These are phyloP conservation scores for Tursiops truncatus DNA, from an alignment of 2,113 vertebrate species.

Conservation along the genomic window DNA sequence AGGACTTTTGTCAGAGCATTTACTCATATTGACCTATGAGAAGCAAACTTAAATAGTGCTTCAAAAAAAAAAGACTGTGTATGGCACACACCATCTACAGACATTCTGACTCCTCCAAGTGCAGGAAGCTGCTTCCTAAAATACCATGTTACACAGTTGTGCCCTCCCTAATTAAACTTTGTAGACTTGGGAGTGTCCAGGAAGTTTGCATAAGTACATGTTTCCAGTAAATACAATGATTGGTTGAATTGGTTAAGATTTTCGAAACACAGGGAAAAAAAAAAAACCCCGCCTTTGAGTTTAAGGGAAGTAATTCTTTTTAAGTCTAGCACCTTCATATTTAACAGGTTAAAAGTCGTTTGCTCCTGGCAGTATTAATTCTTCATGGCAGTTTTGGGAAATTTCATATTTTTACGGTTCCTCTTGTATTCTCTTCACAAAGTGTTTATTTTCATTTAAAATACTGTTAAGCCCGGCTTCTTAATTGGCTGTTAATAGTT, in stretches of 20 bases:
- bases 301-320: background rate
- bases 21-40: background rate
- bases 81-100: conserved; percentile 41
- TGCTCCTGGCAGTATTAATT: conserved; percentile 5
- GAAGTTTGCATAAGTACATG: conserved; percentile 12
- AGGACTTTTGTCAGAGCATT: background rate
- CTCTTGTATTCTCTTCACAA: background rate
- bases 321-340: background rate
- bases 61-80: background rate
- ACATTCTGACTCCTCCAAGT: conserved; percentile 53
- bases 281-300: background rate
- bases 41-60: conserved; percentile 7
- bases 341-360: conserved; percentile 45
- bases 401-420: background rate
- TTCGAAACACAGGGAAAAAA: background rate
- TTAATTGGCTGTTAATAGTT: background rate
- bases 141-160: conserved; percentile 42
- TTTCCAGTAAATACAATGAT: conserved; percentile 18
- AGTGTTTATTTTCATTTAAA: conserved; percentile 17
- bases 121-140: conserved; percentile 56
- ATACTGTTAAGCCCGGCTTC: background rate
- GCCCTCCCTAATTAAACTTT: conserved; percentile 52
- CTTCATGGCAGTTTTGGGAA: background rate
- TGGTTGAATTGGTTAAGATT: conserved; percentile 2
- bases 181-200: conserved; percentile 48